Base-by-base conservation (phyloP, 2,113 vertebrate species). In the Cebidichthys violaceus region DNA sequence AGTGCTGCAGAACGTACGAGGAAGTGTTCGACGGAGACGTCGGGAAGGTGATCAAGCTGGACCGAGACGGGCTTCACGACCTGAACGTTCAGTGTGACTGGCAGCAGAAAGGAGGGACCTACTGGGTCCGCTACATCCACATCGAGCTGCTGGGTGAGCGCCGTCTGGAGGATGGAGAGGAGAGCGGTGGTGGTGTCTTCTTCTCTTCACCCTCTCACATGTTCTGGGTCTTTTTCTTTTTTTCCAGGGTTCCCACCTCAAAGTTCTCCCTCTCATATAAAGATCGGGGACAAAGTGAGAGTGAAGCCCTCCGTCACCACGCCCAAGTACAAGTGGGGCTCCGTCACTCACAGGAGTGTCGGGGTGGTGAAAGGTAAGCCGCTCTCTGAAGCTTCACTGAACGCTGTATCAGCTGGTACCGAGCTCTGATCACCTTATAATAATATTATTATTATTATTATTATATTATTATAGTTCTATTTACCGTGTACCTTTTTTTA, bases 251-350 rank as follows among this genome's bases (percentile, higher is more conserved):
- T 99, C 86, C 97, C 97, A 52, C 98, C 97, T 0, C 98, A 99
- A 78, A 99, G 95, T 90, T 98, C 97, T 87, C 96, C 97, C 14
- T 99, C 96, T 9, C 98, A 99, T 71, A 99, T 99, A 89, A 99
- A 99, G 93, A 99, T 99, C 52, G 97, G 98, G 22, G 98, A 99
- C 91, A 99, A 99, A 96, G 97, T 99, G 11, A 95, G 97, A 29
- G 98, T 99, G 76, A 99, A 98, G 79, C 96, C 96, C 59, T 95
- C 97, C 0, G 96, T 99, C 75, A 98, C 97, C 11, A 99, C 97
- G 0, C 98, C 98, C 24, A 99, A 99, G 75, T 99, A 99, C 91
- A 99, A 99, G 60, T 99, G 98, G 98, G 98, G 98, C 41, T 99
- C 98, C 0, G 98, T 99, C 70, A 99, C 97, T 70, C 98, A 99